These are phyloP conservation scores for Sminthurides bifidus DNA, from an alignment of 1,140 invertebrate species.

Conservation along the genomic window DNA sequence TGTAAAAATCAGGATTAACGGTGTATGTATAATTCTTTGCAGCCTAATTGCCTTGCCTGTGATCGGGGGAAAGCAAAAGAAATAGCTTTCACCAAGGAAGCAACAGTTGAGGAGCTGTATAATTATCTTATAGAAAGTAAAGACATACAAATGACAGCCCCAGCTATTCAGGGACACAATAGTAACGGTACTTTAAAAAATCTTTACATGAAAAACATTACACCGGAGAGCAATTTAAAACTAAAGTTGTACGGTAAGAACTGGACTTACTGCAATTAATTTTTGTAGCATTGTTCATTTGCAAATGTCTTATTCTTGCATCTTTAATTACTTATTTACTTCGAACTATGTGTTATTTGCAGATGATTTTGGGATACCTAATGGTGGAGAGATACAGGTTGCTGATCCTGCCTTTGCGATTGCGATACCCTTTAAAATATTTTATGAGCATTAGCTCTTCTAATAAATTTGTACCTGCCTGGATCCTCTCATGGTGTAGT, in stretches of 20 bases:
- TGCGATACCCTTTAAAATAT: not conserved
- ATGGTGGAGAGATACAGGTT: constrained; percentile 25
- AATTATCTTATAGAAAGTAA: constrained; percentile 59
- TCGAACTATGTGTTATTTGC: not conserved
- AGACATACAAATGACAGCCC: constrained; percentile 74
- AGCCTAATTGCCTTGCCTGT: constrained; percentile 73
- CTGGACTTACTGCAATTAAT: no score
- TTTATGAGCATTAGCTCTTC: not conserved
- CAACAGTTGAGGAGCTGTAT: constrained; percentile 63
- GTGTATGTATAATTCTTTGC: constrained; percentile 34
- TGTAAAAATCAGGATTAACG: no score
- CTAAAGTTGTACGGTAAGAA: constrained; percentile 57
- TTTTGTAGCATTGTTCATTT: no score
- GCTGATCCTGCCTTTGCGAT: not conserved
- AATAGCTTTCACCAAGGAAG: constrained; percentile 11
- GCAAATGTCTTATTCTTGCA: not conserved
- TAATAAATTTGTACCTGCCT: no score
- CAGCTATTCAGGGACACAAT: constrained; percentile 59
- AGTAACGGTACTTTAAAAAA: constrained; percentile 77
- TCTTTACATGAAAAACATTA: constrained; percentile 78
- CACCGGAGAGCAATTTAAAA: constrained; percentile 60
- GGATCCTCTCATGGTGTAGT: no score
- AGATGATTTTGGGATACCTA: constrained; percentile 3
- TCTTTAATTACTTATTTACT: not conserved
- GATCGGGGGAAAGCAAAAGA: constrained; percentile 7